Conservation (phyloP, 2,888 invertebrate species). For the Frankliniella intonsa region DNA sequence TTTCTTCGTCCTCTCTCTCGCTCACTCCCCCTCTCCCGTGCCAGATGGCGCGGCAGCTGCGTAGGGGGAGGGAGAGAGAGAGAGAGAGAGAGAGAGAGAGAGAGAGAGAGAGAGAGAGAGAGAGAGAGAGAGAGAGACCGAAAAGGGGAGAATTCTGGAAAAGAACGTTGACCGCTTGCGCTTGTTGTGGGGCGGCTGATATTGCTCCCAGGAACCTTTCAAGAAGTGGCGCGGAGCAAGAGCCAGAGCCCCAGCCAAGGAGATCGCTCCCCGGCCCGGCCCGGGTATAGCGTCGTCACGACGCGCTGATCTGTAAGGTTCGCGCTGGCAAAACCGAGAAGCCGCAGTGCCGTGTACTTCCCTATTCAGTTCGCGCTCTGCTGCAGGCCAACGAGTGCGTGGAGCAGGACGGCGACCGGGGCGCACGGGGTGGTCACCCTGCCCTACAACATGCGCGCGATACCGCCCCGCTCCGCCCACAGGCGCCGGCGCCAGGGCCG, state of each 20-base stretch:
- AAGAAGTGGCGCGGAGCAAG: no score
- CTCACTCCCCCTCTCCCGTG: not conserved
- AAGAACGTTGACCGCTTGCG: not conserved
- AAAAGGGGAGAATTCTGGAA: not conserved
- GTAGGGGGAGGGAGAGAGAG: not conserved
- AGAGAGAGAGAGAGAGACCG: not conserved
- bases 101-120: not conserved
- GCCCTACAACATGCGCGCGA: no score
- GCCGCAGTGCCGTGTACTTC: no score
- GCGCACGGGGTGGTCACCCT: no score
- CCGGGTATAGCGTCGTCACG: no score
- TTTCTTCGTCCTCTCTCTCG: not conserved
- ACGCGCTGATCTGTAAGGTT: no score
- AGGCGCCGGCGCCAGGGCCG: no score
- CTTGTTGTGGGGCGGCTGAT: not conserved
- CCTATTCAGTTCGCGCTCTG: no score
- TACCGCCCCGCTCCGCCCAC: no score
- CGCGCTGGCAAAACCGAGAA: no score
- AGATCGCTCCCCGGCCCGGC: not conserved
- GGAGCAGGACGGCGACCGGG: no score
- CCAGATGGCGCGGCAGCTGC: not conserved
- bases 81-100: not conserved
- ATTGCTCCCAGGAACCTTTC: not conserved
- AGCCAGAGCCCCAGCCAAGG: not conserved
- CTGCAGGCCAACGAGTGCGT: no score